Percentiles rank a stretch among this genome's conserved stretches.
phyloP scores from a whole-genome alignment of 2,113 vertebrate species.

The Saimiri boliviensis region DNA sequence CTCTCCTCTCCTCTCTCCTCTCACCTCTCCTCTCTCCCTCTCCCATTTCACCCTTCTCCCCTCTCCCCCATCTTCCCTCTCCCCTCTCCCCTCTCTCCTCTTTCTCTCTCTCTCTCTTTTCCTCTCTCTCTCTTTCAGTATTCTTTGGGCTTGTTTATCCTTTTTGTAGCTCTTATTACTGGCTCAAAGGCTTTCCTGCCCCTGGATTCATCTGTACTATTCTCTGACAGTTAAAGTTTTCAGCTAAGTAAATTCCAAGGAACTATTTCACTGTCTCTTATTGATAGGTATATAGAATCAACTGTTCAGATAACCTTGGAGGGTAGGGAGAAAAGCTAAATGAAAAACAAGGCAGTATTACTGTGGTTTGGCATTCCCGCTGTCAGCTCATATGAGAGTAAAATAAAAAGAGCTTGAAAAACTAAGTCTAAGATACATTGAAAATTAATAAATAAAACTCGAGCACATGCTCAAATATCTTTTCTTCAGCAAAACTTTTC shows the following conservation, averaged over 20 bases:
- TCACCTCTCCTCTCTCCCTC: too few species aligned
- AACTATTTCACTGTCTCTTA: not conserved
- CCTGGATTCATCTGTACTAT: not conserved
- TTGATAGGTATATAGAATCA: not conserved
- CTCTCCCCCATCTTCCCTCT: too few species aligned
- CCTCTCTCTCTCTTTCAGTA: too few species aligned
- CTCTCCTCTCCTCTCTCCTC: too few species aligned
- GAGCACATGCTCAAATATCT: not conserved
- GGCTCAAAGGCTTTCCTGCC: not conserved
- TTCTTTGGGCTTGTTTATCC: not conserved
- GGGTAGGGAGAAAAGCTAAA: not conserved
- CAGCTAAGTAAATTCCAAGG: not conserved
- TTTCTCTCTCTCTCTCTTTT: too few species aligned
- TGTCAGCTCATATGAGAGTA: not conserved
- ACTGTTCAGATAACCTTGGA: not conserved
- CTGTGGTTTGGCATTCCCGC: not conserved
- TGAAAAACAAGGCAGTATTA: not conserved
- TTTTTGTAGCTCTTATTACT: not conserved
- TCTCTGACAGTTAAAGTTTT: not conserved
- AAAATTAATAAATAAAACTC: constrained; percentile 50
- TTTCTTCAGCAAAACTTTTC: not conserved
- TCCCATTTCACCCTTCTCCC: too few species aligned
- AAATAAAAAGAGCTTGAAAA: not conserved
- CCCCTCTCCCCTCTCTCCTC: too few species aligned
- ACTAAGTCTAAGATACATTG: not conserved